These are phyloP conservation scores for Capromys pilorides DNA, from an alignment of 2,797 vertebrate genomes.

Conservation along the genomic window DNA sequence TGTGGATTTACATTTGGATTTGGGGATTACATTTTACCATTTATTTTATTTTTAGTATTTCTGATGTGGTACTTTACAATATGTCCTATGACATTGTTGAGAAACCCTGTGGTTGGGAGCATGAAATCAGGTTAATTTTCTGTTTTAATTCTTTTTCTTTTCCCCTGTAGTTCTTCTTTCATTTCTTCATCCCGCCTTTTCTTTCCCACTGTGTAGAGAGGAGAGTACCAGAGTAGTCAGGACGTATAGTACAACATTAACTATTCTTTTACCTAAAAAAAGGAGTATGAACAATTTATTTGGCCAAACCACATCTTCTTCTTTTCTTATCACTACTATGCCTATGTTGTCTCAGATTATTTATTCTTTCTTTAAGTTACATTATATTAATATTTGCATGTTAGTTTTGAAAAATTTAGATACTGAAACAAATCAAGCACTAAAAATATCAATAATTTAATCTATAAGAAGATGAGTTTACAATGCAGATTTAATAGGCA, in stretches of 20 bases:
- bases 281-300: neutral
- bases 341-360: neutral
- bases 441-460: neutral
- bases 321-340: neutral
- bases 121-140: neutral
- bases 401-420: conserved; percentile 4
- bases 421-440: neutral
- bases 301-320: neutral
- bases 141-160: neutral
- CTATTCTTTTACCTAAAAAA: neutral
- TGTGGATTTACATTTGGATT: neutral
- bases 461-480: neutral
- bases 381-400: neutral
- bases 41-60: neutral
- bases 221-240: neutral
- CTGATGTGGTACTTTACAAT: neutral
- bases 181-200: accelerated
- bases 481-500: conserved; percentile 14
- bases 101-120: neutral
- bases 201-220: neutral
- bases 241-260: neutral
- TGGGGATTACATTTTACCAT: neutral
- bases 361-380: conserved; percentile 20
- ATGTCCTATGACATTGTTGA: neutral
- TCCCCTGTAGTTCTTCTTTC: neutral